phyloP scores from a whole-genome alignment of 2,888 invertebrate genomes.

The Aphidius colemani region DNA sequence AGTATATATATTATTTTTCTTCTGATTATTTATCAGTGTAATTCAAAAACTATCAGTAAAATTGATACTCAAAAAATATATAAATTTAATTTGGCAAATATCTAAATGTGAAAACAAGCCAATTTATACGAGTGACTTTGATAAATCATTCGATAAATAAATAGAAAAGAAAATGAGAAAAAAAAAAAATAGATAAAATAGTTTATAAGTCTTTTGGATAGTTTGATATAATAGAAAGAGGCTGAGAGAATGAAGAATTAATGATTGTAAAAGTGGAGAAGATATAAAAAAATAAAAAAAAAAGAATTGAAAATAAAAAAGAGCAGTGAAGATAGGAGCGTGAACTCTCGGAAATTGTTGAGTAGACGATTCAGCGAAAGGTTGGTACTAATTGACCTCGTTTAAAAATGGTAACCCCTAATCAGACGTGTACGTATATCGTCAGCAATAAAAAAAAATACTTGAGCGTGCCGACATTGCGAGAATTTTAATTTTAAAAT shows the following conservation, averaged over 20 bases:
- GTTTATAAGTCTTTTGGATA: too few relatives aligned
- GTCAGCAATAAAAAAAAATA: slow-evolving; percentile 4
- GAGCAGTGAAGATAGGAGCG: slow-evolving; percentile 9
- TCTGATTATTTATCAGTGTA: too few relatives aligned
- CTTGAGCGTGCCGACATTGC: not conserved
- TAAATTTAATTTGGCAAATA: too few relatives aligned
- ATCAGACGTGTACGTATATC: slow-evolving; percentile 29
- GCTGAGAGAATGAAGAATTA: slow-evolving; percentile 35
- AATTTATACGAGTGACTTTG: too few relatives aligned
- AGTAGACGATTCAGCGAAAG: slow-evolving; percentile 22
- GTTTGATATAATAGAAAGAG: too few relatives aligned
- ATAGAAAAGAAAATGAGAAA: too few relatives aligned
- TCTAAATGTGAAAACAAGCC: too few relatives aligned
- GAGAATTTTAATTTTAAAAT: slow-evolving; percentile 6
- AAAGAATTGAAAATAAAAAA: not conserved
- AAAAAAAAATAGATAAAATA: too few relatives aligned
- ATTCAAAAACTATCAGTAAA: too few relatives aligned
- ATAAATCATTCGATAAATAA: too few relatives aligned
- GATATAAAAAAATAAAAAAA: slow-evolving; percentile 25
- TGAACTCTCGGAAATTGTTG: slow-evolving; percentile 28
- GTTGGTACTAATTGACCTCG: slow-evolving; percentile 35
- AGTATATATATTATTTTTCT: too few relatives aligned
- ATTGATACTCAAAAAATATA: too few relatives aligned
- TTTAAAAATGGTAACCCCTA: slow-evolving; percentile 31
- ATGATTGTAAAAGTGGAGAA: slow-evolving; percentile 24